Evolutionary conservation across 2,888 invertebrate genomes (phyloP), one percentile per base, ranked within the genome.

Genomic region (Blera fallax): DNA sequence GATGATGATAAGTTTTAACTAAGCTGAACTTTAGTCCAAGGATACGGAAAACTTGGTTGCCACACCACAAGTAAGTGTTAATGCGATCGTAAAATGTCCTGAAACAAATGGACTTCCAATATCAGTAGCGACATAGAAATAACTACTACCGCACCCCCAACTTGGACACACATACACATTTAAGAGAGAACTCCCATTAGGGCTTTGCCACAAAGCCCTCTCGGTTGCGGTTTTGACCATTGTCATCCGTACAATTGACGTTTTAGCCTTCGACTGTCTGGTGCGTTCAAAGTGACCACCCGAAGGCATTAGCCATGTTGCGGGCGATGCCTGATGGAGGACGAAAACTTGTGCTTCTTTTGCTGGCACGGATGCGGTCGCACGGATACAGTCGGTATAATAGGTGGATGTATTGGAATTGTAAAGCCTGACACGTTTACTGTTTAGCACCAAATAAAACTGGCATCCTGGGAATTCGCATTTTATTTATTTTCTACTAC

Each of bases 81-180:
- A 84, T 84, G 80, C 52, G 67, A 80, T 84, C 84, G 73, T 80
- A 80, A 84, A 84, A 60, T 84, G 73, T 80, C 50, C 58, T 69
- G 74, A 65, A 84, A 84, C 84, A 84, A 84, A 84, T 84, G 84
- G 79, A 84, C 84, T 84, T 84, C 80, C 80, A 84, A 84, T 84
- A 84, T 80, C 69, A 69, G 74, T 62, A 24, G 52, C 24, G 45
- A 67, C 56, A 76, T 69, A 40, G 11, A 43, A 62, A 48, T 8
- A 64, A 56, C 62, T 37, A 37, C 10, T 56, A 56, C 52, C 70
- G 29, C 73, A 58, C 43, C 58, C 73, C 52, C 48, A 18, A 34
- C 60, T 56, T 24, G 3, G 27, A 18, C 50, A 52, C 43, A 52
- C 29, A 37, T 14, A 32, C 21, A 37, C 21, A 60, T 21, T 50